Percentiles rank a stretch among this genome's conserved stretches.
Evolutionary conservation across 2,888 invertebrate genomes (phyloP).

Genomic region (Allygus modestus): DNA sequence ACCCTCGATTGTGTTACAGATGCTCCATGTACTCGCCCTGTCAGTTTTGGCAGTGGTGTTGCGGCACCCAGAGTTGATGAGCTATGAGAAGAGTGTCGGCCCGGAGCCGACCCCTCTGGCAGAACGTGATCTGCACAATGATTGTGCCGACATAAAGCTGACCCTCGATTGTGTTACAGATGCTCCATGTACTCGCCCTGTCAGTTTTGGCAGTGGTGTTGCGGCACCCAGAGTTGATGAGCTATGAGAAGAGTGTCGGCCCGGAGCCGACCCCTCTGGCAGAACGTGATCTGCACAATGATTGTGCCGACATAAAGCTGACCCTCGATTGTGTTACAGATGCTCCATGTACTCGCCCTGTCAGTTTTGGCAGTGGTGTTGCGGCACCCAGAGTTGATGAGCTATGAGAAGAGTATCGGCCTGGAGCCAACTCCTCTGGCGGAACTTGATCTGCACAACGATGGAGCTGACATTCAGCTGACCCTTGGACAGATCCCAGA

Average conservation of each 20-base stretch:
- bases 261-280: slow-evolving; percentile 84
- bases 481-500: slow-evolving; percentile 54
- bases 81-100: slow-evolving; percentile 75
- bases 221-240: slow-evolving; percentile 84
- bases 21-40: slow-evolving; percentile 86
- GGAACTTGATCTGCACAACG: slow-evolving; percentile 79
- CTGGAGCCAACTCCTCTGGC: slow-evolving; percentile 84
- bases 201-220: slow-evolving; percentile 86
- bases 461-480: slow-evolving; percentile 27
- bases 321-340: slow-evolving; percentile 75
- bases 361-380: slow-evolving; percentile 86
- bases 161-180: slow-evolving; percentile 75
- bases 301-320: slow-evolving; percentile 22
- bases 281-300: slow-evolving; percentile 79
- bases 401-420: slow-evolving; percentile 75
- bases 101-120: slow-evolving; percentile 84
- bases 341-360: slow-evolving; percentile 86
- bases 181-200: slow-evolving; percentile 86
- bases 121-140: slow-evolving; percentile 79
- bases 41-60: slow-evolving; percentile 86
- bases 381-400: slow-evolving; percentile 84
- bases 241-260: slow-evolving; percentile 75
- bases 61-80: slow-evolving; percentile 84
- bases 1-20: slow-evolving; percentile 75
- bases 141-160: slow-evolving; percentile 19